A percentile compares a stretch with the other conserved stretches of the same genome.
These are phyloP conservation scores for Fragum whitleyi DNA, from an alignment of 2,888 invertebrate genomes.

Conservation along the genomic window DNA sequence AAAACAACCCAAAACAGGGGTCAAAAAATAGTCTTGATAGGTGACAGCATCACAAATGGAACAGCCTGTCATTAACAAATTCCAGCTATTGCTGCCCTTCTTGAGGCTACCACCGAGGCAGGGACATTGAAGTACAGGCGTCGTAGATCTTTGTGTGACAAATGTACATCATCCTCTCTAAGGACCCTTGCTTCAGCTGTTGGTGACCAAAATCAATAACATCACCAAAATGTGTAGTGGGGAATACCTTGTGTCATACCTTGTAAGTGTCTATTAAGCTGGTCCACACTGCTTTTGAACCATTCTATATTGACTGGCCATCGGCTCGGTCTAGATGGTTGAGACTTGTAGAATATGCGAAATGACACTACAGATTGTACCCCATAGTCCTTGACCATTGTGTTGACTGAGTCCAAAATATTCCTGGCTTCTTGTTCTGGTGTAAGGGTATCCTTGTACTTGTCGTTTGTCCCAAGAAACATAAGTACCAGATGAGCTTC, in stretches of 20 bases:
- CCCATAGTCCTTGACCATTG: background rate
- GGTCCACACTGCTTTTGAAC: slow-evolving; percentile 8
- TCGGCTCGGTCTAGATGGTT: background rate
- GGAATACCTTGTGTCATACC: background rate
- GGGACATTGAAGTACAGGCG: slow-evolving; percentile 2
- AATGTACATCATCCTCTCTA: background rate
- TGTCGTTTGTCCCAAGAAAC: slow-evolving; percentile 12
- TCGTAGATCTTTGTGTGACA: background rate
- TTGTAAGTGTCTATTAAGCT: background rate
- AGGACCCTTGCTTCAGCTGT: background rate
- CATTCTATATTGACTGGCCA: slow-evolving; percentile 3
- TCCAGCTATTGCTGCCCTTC: background rate
- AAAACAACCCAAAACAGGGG: too few species aligned
- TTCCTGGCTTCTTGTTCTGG: background rate
- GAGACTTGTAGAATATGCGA: background rate
- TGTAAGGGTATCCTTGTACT: background rate
- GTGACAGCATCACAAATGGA: too few species aligned
- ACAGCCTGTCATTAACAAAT: too few species aligned
- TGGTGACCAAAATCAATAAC: slow-evolving; percentile 8
- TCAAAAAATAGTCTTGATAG: too few species aligned
- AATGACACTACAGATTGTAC: background rate
- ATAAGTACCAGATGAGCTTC: slow-evolving; percentile 1
- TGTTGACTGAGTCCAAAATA: background rate
- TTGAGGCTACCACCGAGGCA: slow-evolving; percentile 6
- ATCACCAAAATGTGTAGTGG: background rate